Evolutionary conservation across 2,797 vertebrate species (phyloP).

Genomic region (Sitta carolinensis): DNA sequence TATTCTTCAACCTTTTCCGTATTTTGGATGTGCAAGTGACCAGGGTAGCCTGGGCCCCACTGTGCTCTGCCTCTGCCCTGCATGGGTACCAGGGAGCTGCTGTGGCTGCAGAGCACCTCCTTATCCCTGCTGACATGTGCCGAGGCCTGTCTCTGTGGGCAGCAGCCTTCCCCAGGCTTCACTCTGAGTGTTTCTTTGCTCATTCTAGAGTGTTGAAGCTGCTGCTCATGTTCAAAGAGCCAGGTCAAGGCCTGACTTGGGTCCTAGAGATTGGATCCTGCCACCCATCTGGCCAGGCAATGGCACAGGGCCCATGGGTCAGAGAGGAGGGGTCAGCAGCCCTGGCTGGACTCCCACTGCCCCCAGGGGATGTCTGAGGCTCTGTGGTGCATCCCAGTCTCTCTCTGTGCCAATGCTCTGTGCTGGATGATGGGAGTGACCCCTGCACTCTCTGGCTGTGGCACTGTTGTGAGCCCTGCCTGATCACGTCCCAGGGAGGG

Average conservation of each 20-base stretch:
- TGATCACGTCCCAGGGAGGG: rapidly evolving
- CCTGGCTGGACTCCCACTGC: background rate
- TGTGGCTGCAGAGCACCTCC: background rate
- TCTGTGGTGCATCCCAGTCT: rapidly evolving
- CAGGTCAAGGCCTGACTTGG: background rate
- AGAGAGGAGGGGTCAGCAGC: background rate
- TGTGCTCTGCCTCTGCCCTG: background rate
- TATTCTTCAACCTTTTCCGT: background rate
- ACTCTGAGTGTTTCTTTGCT: background rate
- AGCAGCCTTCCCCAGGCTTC: background rate
- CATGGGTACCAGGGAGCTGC: background rate
- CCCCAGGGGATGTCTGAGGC: rapidly evolving
- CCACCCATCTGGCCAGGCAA: background rate
- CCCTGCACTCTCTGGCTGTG: rapidly evolving
- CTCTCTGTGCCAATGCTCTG: background rate
- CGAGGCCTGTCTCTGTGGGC: background rate
- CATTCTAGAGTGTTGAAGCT: background rate
- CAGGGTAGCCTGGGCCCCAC: background rate
- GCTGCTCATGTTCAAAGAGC: background rate
- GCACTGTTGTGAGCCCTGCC: background rate
- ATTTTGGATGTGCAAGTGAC: background rate
- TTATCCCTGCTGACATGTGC: background rate
- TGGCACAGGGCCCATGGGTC: rapidly evolving
- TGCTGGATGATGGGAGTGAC: background rate
- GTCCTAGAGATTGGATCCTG: background rate